These are phyloP conservation scores for roundworm (Caenorhabditis elegans) DNA, from an alignment of 1,140 invertebrate species.

Conservation along the genomic window DNA sequence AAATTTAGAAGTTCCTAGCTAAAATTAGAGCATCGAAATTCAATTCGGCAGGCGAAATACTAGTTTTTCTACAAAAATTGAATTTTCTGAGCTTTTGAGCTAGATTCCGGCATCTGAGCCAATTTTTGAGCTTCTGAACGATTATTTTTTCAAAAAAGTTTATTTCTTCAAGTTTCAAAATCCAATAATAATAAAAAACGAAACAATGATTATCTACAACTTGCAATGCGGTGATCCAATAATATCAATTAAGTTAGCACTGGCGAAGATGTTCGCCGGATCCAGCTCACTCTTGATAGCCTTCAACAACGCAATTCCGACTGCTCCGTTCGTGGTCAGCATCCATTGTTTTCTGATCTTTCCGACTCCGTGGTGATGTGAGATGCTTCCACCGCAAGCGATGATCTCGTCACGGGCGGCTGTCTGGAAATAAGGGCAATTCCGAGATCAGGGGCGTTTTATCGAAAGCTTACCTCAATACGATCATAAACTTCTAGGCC, in stretches of 20 bases:
- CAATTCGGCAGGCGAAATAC: too few relatives aligned
- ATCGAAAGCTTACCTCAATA: slow-evolving; percentile 71
- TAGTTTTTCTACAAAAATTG: too few relatives aligned
- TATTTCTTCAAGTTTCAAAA: too few relatives aligned
- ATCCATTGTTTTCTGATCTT: slow-evolving; percentile 84
- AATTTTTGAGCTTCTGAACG: too few relatives aligned
- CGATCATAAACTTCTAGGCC: slow-evolving; percentile 81
- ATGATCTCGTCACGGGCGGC: slow-evolving; percentile 88
- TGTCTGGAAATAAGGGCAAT: slow-evolving; percentile 72
- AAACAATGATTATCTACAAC: not conserved
- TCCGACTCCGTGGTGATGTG: slow-evolving; percentile 82
- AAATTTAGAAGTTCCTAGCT: too few relatives aligned
- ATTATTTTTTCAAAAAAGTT: too few relatives aligned
- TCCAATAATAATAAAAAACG: too few relatives aligned
- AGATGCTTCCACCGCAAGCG: slow-evolving; percentile 84
- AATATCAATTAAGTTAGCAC: slow-evolving; percentile 75
- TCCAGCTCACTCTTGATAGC: slow-evolving; percentile 84
- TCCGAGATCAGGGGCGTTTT: not conserved
- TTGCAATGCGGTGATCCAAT: slow-evolving; percentile 42
- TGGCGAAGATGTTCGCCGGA: slow-evolving; percentile 89
- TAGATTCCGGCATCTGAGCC: too few relatives aligned
- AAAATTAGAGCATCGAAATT: too few relatives aligned
- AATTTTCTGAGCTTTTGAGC: too few relatives aligned
- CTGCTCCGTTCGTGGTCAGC: slow-evolving; percentile 77
- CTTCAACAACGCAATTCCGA: slow-evolving; percentile 76